Percentiles rank a stretch among this genome's conserved stretches.
These are phyloP conservation scores for Pogonognathellus flavescens DNA, from an alignment of 1,140 invertebrate species.

Conservation along the genomic window DNA sequence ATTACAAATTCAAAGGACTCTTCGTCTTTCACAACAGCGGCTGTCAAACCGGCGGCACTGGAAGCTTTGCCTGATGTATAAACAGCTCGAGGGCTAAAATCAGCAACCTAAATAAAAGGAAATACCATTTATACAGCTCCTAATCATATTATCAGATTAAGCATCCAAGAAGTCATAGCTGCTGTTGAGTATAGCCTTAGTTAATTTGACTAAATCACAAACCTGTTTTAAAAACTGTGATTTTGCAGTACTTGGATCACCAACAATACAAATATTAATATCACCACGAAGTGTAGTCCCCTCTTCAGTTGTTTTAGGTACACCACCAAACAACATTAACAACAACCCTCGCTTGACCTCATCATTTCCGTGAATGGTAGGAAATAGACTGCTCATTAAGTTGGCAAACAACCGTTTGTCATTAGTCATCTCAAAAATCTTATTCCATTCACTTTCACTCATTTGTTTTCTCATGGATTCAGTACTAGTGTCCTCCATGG, in stretches of 20 bases:
- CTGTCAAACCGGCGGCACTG: slow-evolving; percentile 96
- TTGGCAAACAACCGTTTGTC: slow-evolving; percentile 95
- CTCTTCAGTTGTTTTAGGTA: slow-evolving; percentile 94
- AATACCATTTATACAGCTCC: too few relatives aligned
- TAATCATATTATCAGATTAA: too few relatives aligned
- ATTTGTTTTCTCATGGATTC: slow-evolving; percentile 95
- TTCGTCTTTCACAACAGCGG: slow-evolving; percentile 97
- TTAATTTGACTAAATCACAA: slow-evolving; percentile 27
- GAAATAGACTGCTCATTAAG: slow-evolving; percentile 93
- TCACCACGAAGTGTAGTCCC: slow-evolving; percentile 90
- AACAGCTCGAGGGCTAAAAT: slow-evolving; percentile 94
- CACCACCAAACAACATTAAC: slow-evolving; percentile 97
- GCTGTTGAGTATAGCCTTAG: too few relatives aligned
- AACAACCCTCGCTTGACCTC: slow-evolving; percentile 96
- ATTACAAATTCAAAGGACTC: slow-evolving; percentile 99
- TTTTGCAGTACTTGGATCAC: slow-evolving; percentile 98
- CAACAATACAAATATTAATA: slow-evolving; percentile 98
- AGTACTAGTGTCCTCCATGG: slow-evolving; percentile 86
- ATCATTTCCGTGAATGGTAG: slow-evolving; percentile 97
- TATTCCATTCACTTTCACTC: slow-evolving; percentile 95
- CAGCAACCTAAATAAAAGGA: slow-evolving; percentile 79
- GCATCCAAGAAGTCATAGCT: too few relatives aligned
- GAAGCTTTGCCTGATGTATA: slow-evolving; percentile 99
- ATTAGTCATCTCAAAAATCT: slow-evolving; percentile 96
- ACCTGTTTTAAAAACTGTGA: slow-evolving; percentile 95